These are phyloP conservation scores for Penaeus japonicus DNA, from an alignment of 1,140 invertebrate species.

Conservation along the genomic window DNA sequence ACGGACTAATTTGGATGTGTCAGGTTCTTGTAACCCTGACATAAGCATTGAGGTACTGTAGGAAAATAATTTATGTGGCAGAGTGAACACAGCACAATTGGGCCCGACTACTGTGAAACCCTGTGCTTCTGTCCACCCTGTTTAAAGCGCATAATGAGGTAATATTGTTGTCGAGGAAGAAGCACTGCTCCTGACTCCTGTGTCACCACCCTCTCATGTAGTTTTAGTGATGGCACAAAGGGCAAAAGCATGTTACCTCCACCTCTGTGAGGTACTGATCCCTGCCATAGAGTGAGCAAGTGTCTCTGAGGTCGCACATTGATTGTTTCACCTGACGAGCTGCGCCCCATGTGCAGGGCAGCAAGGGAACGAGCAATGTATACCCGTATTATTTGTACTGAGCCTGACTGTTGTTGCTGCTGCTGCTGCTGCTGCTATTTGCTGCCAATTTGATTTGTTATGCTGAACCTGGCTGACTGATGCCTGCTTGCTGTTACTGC, in stretches of 20 bases:
- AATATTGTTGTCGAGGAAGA: constrained; percentile 44
- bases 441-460: constrained; percentile 53
- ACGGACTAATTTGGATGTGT: constrained; percentile 55
- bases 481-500: constrained; percentile 51
- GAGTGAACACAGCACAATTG: constrained; percentile 44
- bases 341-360: constrained; percentile 56
- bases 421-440: constrained; percentile 50
- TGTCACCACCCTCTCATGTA: constrained; percentile 18
- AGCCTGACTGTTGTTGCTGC: constrained; percentile 54
- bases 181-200: constrained; percentile 18
- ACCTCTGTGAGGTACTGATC: constrained; percentile 55
- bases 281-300: constrained; percentile 54
- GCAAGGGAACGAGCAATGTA: constrained; percentile 57
- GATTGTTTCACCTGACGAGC: constrained; percentile 56
- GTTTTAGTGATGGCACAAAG: constrained; percentile 3
- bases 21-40: constrained; percentile 55
- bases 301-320: constrained; percentile 58
- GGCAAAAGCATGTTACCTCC: constrained; percentile 33
- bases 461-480: constrained; percentile 55
- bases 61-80: constrained; percentile 57
- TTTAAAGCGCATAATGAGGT: constrained; percentile 59
- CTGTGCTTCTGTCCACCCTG: constrained; percentile 38
- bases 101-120: constrained; percentile 29
- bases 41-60: constrained; percentile 54
- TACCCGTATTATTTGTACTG: constrained; percentile 59